Conservation (phyloP, 2,113 vertebrate genomes). For the Empidonax alnorum region DNA sequence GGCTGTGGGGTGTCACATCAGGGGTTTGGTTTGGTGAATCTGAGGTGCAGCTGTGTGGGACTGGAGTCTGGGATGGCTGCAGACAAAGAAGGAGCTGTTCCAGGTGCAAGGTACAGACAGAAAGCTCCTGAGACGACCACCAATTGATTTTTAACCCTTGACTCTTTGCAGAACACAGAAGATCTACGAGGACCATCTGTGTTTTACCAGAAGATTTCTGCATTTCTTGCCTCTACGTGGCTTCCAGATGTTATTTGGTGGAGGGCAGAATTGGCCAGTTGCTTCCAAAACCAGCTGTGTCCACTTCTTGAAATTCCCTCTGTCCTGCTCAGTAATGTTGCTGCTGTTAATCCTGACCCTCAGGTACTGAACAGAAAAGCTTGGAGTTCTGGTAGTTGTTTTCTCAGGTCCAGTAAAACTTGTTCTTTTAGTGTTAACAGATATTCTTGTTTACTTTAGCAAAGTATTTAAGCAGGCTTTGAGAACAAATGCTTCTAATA, state of each 20-base stretch:
- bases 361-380: conserved; percentile 44
- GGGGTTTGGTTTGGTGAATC: neutral
- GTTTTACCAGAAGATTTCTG: conserved; percentile 62
- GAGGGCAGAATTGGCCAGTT: conserved; percentile 49
- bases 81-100: neutral
- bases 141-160: neutral
- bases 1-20: neutral
- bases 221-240: conserved; percentile 59
- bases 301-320: conserved; percentile 52
- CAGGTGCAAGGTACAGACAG: neutral
- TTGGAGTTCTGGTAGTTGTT: neutral
- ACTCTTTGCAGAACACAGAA: conserved; percentile 43
- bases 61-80: neutral
- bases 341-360: conserved; percentile 58
- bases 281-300: conserved; percentile 40
- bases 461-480: neutral
- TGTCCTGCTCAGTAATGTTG: conserved; percentile 55
- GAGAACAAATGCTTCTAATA: neutral
- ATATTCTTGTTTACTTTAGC: neutral
- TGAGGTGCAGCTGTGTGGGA: neutral
- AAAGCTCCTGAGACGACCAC: neutral
- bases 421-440: neutral
- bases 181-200: neutral
- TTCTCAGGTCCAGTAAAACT: neutral
- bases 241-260: conserved; percentile 67